Base-by-base conservation (phyloP, 2,888 invertebrate species). In the Ferrisia virgata region DNA sequence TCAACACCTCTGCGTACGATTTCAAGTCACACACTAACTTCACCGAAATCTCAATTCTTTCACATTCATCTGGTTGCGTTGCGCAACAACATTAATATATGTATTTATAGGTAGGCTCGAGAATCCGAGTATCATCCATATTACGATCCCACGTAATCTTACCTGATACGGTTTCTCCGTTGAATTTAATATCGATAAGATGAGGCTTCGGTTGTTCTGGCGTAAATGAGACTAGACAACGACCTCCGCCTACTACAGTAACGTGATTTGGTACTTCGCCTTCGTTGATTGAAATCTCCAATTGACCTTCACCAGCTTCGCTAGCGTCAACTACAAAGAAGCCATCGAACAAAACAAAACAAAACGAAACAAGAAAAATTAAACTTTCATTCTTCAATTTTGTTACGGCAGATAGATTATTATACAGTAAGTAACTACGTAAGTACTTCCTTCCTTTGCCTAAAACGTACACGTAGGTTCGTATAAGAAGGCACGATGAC, bases 231-330 rank as follows among this genome's bases (percentile, higher is more conserved):
- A 98, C 97, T 79, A 97, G 91, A 88, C 97, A 98, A 86, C 96
- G 92, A 80, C 98, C 98, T 79, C 97, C 97, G 39, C 97, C 97
- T 18, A 98, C 95, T 83, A 98, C 97, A 89, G 93, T 90, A 31
- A 99, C 98, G 89, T 98, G 97, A 91, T 99, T 99, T 79, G 99
- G 98, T 86, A 99, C 97, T 91, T 98, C 96, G 86, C 99, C 99
- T 90, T 98, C 97, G 89, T 99, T 99, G 88, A 99, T 98, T 87
- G 98, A 98, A 88, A 99, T 99, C 92, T 99, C 99, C 88, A 99
- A 91, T 90, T 99, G 98, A 80, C 99, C 99, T 91, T 99, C 99
- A 58, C 99, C 99, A 82, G 99, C 99, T 88, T 97, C 96, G 88
- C 96, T 96, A 79, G 98, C 99, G 90, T 99, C 98, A 89, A 99